phyloP scores from a whole-genome alignment of 2,113 vertebrate genomes.

The Ciconia stormi region DNA sequence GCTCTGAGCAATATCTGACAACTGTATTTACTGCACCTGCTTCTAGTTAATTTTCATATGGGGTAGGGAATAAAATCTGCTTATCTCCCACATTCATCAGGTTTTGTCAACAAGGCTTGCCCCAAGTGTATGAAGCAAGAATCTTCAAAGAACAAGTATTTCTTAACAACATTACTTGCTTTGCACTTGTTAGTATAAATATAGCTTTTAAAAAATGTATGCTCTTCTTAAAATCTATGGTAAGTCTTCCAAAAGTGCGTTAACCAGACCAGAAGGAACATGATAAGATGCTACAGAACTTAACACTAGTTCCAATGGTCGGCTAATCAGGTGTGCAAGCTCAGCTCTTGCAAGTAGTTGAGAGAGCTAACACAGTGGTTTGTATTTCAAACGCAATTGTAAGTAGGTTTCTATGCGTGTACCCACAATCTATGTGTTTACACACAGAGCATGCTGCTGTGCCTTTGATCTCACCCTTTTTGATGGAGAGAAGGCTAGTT shows the following conservation, averaged over 20 bases:
- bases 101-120: not conserved
- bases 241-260: not conserved
- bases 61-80: not conserved
- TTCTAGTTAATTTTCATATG: not conserved
- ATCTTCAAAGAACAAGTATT: not conserved
- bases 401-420: not conserved
- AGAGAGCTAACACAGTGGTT: not conserved
- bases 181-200: not conserved
- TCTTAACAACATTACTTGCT: not conserved
- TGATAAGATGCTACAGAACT: not conserved
- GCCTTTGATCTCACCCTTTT: not conserved
- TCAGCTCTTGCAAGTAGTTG: not conserved
- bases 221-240: accelerated
- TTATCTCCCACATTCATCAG: not conserved
- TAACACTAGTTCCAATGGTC: not conserved
- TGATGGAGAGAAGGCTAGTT: not conserved
- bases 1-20: not conserved
- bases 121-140: not conserved
- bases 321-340: not conserved
- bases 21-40: not conserved
- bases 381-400: not conserved
- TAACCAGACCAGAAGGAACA: not conserved
- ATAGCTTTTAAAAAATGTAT: not conserved
- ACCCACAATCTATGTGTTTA: not conserved
- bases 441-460: not conserved